These are phyloP conservation scores for Ischnus inquisitorius DNA, from an alignment of 2,888 invertebrate genomes.

Conservation along the genomic window DNA sequence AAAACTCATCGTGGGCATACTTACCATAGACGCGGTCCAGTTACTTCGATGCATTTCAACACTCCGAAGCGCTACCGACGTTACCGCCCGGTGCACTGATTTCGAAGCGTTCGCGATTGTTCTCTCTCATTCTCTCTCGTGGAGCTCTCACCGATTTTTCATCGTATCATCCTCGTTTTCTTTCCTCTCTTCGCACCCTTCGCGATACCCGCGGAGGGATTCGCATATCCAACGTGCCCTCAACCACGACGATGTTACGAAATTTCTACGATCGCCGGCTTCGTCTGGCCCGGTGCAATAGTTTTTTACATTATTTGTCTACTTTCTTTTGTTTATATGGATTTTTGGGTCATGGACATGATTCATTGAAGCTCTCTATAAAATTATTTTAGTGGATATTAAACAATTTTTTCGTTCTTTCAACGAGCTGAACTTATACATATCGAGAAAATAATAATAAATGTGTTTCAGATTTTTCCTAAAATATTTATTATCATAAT, in stretches of 20 bases:
- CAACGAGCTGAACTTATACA: background rate
- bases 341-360: background rate
- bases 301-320: background rate
- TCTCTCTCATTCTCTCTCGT: conserved; percentile 28
- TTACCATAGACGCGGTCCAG: conserved; percentile 75
- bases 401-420: background rate
- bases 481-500: no score
- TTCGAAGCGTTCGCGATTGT: conserved; percentile 61
- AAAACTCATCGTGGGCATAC: conserved; percentile 69
- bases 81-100: conserved; percentile 65
- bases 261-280: background rate
- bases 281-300: background rate
- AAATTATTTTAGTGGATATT: background rate
- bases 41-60: conserved; percentile 72
- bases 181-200: background rate
- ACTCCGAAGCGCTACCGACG: conserved; percentile 65
- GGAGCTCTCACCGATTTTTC: background rate
- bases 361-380: background rate
- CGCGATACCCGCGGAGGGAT: background rate
- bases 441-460: background rate
- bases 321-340: background rate
- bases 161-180: background rate
- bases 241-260: conserved; percentile 25
- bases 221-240: conserved; percentile 1
- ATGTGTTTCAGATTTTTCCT: no score